These are phyloP conservation scores for Carassius carassius DNA, from an alignment of 2,113 vertebrate species.

Conservation along the genomic window DNA sequence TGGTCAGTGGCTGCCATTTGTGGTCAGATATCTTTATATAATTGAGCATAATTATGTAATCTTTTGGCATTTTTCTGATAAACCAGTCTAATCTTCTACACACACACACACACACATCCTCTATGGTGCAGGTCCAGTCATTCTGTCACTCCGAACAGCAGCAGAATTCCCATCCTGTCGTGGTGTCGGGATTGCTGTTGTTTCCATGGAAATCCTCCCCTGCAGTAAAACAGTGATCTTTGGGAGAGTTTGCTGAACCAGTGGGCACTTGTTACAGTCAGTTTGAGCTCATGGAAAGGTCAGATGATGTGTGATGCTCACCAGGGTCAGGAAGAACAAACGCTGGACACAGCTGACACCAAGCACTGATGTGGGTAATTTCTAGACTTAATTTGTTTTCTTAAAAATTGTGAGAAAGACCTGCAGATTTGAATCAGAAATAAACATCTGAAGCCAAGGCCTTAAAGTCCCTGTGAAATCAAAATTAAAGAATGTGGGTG, in stretches of 20 bases:
- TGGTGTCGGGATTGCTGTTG: constrained; percentile 49
- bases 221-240: constrained; percentile 48
- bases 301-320: constrained; percentile 53
- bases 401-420: neutral
- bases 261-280: constrained; percentile 57
- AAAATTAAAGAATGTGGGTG: no score
- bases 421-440: neutral
- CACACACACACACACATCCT: no score
- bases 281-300: constrained; percentile 65
- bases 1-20: no score
- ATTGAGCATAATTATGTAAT: no score
- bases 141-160: neutral
- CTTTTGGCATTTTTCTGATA: no score
- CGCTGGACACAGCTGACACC: constrained; percentile 19
- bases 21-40: no score
- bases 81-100: no score
- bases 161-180: constrained; percentile 23
- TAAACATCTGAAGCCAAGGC: neutral
- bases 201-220: constrained; percentile 69
- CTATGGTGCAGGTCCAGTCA: neutral
- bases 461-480: no score
- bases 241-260: constrained; percentile 61
- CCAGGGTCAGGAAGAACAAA: constrained; percentile 14
- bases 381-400: neutral
- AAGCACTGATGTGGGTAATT: no score